Evolutionary conservation across 2,888 invertebrate genomes (phyloP), one percentile per base, ranked within the genome.

Genomic region (Mythimna lalbum): DNA sequence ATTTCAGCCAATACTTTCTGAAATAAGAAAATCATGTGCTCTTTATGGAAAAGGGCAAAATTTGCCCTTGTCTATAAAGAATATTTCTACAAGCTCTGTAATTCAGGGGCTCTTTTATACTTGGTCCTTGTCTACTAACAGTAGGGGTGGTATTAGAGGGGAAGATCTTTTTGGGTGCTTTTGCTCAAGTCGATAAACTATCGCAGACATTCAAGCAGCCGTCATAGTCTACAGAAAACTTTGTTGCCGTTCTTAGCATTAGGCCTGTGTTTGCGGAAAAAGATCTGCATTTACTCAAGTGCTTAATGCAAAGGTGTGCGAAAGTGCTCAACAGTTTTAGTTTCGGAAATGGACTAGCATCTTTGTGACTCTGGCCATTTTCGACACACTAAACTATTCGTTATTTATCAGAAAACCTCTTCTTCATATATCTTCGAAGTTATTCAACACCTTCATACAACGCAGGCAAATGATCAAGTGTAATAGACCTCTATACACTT

Each of bases 401-500:
- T 17, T 31, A 27, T 52, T 52, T 31, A 59, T 49, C 21, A 55
- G 39, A 17, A 63, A 31, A 1, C n/a, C 12, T 27, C 6, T 19
- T 57, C 9, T 43, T n/a, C 9, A 23, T 23, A 60, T 60, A 36
- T 49, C 36, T 43, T 62, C 17, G 47, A 21, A 52, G 52, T 33
- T 64, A 36, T 53, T 64, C 21, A 57, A 57, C 56, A n/a, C 21
- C 27, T 27, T 60, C 21, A 52, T 21, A 31, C 33, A 36, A 43
- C 7, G 17, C 53, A 50, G 36, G 36, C 55, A 63, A 27, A 39
- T 63, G 65, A 56, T 53, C 76, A 66, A 60, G 63, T 77, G 52
- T 67, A 77, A 70, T 60, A 50, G 59, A 70, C 21, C 43, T 50
- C 56, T 57, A 39, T 12, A 47, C 27, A 73, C 55, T 66, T 56